Evolutionary conservation across 2,113 vertebrate species (phyloP).

Genomic region (Pelodiscus sinensis): DNA sequence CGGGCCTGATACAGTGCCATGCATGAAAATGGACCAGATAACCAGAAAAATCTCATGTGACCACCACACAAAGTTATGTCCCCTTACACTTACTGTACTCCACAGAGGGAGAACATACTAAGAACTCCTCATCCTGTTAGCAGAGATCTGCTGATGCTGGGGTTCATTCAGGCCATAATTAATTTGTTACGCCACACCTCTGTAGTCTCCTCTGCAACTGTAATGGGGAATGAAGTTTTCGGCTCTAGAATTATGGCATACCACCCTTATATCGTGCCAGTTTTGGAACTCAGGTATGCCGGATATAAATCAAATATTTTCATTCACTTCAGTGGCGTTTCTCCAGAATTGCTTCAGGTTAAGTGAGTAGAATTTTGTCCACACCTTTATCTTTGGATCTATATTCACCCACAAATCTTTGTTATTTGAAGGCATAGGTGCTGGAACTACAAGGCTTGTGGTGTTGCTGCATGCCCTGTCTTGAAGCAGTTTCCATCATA

Average conservation of each 20-base stretch:
- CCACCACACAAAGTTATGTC: background rate
- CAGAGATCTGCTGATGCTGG: background rate
- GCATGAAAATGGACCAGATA: background rate
- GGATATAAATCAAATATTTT: background rate
- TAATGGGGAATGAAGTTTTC: background rate
- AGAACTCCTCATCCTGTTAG: background rate
- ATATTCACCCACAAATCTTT: background rate
- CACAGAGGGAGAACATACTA: background rate
- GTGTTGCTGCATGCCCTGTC: no score
- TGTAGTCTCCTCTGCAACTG: background rate
- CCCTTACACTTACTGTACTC: background rate
- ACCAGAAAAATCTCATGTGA: background rate
- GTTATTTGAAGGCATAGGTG: background rate
- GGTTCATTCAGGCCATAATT: background rate
- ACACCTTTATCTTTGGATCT: background rate
- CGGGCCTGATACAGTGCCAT: background rate
- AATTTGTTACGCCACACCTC: background rate
- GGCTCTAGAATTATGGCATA: background rate
- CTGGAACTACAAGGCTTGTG: no score
- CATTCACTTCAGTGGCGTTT: background rate
- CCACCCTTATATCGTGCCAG: background rate
- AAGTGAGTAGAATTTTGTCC: background rate
- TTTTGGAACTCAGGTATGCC: background rate
- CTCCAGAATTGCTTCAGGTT: background rate
- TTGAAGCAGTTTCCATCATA: no score